These are phyloP conservation scores for Himalopsyche kuldschensis DNA, from an alignment of 2,888 invertebrate species.

Conservation along the genomic window DNA sequence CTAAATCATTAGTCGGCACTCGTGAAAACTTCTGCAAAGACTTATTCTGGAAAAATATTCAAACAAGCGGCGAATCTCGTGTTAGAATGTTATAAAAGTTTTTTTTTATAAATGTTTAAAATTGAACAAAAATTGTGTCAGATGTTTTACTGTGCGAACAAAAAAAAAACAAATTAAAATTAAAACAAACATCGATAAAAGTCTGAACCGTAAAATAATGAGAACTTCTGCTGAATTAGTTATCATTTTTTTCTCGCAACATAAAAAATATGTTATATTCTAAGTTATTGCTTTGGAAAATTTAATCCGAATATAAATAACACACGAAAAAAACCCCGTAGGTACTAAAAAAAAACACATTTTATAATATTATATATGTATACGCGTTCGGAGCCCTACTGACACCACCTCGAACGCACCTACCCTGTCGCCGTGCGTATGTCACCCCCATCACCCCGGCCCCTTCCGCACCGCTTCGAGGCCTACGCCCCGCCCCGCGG, in stretches of 20 bases:
- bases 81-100: no score
- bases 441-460: background rate
- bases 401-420: background rate
- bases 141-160: no score
- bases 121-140: no score
- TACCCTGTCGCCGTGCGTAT: conserved; percentile 7
- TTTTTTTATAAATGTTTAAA: no score
- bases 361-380: no score
- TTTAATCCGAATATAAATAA: background rate
- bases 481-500: background rate
- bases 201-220: no score
- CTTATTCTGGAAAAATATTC: no score
- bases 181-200: no score
- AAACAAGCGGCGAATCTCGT: no score
- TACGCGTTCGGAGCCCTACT: background rate
- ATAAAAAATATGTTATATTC: background rate
- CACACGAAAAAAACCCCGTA: background rate
- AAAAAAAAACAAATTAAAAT: no score
- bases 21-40: no score
- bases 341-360: background rate
- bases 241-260: background rate
- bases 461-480: background rate
- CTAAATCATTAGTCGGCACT: no score
- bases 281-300: background rate
- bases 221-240: background rate